Conservation (phyloP, 2,888 invertebrate species). For the Coleophora flavipennella region DNA sequence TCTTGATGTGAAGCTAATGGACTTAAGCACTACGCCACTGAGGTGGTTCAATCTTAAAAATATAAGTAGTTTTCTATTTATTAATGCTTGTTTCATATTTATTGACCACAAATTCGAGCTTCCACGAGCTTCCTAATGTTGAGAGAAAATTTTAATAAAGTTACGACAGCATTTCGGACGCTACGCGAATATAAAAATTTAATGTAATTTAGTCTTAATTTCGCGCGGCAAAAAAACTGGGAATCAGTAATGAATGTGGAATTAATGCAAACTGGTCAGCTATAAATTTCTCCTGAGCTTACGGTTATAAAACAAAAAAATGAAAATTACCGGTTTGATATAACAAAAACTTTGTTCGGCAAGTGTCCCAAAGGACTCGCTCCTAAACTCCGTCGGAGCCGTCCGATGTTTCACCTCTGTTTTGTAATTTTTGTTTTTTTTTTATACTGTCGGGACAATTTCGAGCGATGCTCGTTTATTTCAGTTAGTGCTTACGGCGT, state of each 20-base stretch:
- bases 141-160: neutral
- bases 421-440: slow-evolving; percentile 37
- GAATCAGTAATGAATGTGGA: slow-evolving; percentile 62
- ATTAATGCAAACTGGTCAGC: slow-evolving; percentile 65
- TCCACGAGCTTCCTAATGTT: no score
- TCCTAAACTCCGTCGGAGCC: slow-evolving; percentile 27
- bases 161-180: slow-evolving; percentile 14
- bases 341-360: slow-evolving; percentile 65
- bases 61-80: no score
- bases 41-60: no score
- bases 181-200: slow-evolving; percentile 24
- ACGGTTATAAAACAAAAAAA: slow-evolving; percentile 66
- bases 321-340: slow-evolving; percentile 62
- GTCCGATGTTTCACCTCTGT: slow-evolving; percentile 27
- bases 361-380: slow-evolving; percentile 47
- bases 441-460: slow-evolving; percentile 20
- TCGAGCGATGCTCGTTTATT: slow-evolving; percentile 20
- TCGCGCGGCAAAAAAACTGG: slow-evolving; percentile 31
- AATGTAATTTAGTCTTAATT: slow-evolving; percentile 43
- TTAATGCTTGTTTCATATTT: neutral
- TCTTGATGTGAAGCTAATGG: no score
- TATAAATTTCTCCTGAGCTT: slow-evolving; percentile 63
- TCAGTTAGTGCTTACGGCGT: slow-evolving; percentile 4
- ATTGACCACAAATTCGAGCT: neutral
- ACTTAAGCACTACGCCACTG: no score